Conservation (phyloP, 2,888 invertebrate species). For the Zygogramma bicolorata region DNA sequence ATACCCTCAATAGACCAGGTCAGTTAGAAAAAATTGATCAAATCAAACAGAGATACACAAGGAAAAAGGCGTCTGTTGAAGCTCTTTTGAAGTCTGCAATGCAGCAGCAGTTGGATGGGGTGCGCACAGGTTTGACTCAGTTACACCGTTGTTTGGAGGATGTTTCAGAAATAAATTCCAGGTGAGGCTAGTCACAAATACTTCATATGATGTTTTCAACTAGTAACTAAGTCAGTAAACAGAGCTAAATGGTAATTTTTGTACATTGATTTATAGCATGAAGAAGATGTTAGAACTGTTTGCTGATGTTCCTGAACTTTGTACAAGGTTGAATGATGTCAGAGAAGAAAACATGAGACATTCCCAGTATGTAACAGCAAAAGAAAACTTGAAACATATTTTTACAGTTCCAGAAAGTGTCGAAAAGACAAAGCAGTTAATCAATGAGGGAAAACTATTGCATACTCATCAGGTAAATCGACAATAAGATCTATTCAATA, state of each 20-base stretch:
- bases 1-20: slow-evolving; percentile 93
- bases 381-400: slow-evolving; percentile 97
- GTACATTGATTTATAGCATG: slow-evolving; percentile 77
- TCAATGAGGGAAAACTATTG: slow-evolving; percentile 93
- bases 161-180: slow-evolving; percentile 78
- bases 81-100: slow-evolving; percentile 98
- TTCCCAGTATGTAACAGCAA: slow-evolving; percentile 97
- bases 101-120: slow-evolving; percentile 97
- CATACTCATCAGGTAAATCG: slow-evolving; percentile 91
- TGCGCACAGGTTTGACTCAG: slow-evolving; percentile 92
- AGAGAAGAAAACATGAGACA: slow-evolving; percentile 94
- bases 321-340: slow-evolving; percentile 84
- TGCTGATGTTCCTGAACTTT: slow-evolving; percentile 81
- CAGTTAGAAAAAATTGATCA: slow-evolving; percentile 93
- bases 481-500: background rate
- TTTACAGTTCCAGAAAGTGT: slow-evolving; percentile 98
- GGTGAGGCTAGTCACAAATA: too few relatives aligned
- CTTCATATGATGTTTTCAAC: too few relatives aligned
- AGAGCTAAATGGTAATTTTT: too few relatives aligned
- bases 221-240: too few relatives aligned
- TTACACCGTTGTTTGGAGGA: slow-evolving; percentile 88
- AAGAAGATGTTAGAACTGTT: slow-evolving; percentile 82
- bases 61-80: slow-evolving; percentile 91
- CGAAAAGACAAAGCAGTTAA: slow-evolving; percentile 92
- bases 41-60: slow-evolving; percentile 79